Percentiles rank a stretch among this genome's conserved stretches.
Evolutionary conservation across 2,797 vertebrate species (phyloP).

Genomic region (Rhinella marina): DNA sequence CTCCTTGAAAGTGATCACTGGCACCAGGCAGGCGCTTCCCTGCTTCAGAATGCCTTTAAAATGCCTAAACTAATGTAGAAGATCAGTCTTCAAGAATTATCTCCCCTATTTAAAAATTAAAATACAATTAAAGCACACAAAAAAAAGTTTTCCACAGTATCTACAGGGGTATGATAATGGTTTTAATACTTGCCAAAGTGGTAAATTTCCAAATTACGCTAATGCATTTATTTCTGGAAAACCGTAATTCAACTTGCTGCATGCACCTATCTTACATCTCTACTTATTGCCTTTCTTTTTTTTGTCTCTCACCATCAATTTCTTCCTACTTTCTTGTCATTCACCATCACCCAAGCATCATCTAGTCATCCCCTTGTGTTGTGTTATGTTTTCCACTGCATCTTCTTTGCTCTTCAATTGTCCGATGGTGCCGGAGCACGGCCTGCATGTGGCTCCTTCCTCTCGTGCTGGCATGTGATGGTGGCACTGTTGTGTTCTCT

Average conservation of each 20-base stretch:
- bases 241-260: slow-evolving; percentile 77
- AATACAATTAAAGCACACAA: background rate
- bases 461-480: slow-evolving; percentile 98
- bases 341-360: slow-evolving; percentile 67
- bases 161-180: slow-evolving; percentile 27
- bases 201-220: slow-evolving; percentile 81
- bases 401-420: slow-evolving; percentile 72
- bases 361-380: slow-evolving; percentile 50
- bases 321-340: slow-evolving; percentile 62
- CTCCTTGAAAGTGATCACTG: background rate
- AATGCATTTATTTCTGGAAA: slow-evolving; percentile 74
- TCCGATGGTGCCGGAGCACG: slow-evolving; percentile 78
- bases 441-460: slow-evolving; percentile 84
- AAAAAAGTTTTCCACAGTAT: too few relatives aligned
- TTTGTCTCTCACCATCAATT: slow-evolving; percentile 64
- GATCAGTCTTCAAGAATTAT: background rate
- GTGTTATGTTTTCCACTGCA: slow-evolving; percentile 65
- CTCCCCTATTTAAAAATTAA: background rate
- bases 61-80: background rate
- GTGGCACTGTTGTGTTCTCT: slow-evolving; percentile 99
- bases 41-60: background rate
- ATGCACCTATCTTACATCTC: slow-evolving; percentile 72
- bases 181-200: slow-evolving; percentile 62
- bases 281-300: slow-evolving; percentile 67
- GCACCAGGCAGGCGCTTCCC: too few relatives aligned